Evolutionary conservation across 2,113 vertebrate species (phyloP).

Genomic region (Cryptotis parvus): DNA sequence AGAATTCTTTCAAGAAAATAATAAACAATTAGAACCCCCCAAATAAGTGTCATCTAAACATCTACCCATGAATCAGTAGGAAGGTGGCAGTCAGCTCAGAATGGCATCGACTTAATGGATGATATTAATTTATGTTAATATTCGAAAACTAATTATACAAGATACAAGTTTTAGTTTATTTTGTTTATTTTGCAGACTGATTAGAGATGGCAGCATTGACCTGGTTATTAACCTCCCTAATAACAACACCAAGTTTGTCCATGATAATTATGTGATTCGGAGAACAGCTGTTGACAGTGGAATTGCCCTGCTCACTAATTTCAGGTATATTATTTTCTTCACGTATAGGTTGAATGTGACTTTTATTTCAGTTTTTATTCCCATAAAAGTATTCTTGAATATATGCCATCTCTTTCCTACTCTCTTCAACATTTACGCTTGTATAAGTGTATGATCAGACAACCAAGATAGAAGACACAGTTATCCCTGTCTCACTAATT

Average conservation of each 20-base stretch:
- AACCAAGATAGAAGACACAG: neutral
- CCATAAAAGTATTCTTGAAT: neutral
- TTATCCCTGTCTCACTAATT: neutral
- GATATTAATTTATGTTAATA: neutral
- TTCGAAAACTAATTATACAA: constrained; percentile 35
- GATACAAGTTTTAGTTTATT: constrained; percentile 39
- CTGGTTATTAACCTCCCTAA: constrained; percentile 96
- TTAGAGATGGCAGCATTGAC: constrained; percentile 93
- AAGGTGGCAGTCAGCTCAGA: neutral
- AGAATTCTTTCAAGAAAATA: constrained; percentile 48
- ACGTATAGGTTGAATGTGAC: neutral
- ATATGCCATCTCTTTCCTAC: neutral
- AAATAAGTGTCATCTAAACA: neutral
- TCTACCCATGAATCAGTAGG: neutral
- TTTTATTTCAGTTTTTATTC: constrained; percentile 9
- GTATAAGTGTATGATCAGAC: neutral
- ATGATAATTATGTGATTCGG: constrained; percentile 94
- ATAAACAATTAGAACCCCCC: neutral
- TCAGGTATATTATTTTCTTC: constrained; percentile 88
- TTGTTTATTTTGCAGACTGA: constrained; percentile 86
- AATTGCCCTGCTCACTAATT: constrained; percentile 95
- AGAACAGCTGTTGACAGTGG: constrained; percentile 94
- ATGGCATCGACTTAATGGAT: neutral
- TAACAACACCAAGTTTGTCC: constrained; percentile 91
- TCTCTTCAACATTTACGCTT: neutral